Base-by-base conservation (phyloP, 1,140 invertebrate genomes). In the Laupala kohalensis region DNA sequence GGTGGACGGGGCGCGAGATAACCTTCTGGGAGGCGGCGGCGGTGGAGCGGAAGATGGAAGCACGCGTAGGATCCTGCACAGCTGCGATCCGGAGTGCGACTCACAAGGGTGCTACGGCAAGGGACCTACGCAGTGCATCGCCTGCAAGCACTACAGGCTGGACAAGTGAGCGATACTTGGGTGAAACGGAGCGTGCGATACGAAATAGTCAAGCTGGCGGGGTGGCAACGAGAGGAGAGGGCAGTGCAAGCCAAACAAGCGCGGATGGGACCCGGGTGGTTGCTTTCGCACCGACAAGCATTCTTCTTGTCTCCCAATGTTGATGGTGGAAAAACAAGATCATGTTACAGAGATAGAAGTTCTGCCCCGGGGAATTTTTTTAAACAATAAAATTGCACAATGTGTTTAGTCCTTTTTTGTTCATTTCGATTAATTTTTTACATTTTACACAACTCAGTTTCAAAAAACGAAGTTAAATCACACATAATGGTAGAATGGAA, bases 61-160 rank as follows among this genome's bases (percentile, higher is more conserved):
- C 65, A 26, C 23, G 25, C 15, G n/a, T 26, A 37, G 85, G 74
- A 86, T 91, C 68, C 83, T 90, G 72, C 87, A 91, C 75, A 86
- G 88, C 74, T 94, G 92, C 79, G 90, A 94, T 81, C 87, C 89
- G 62, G 90, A 94, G 80, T 93, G 92, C 80, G 91, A 92, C 80
- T 80, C 86, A 66, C 88, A 90, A 77, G 92, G 91, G 64, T 93
- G 92, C 79, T 93, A 92, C 77, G 91, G 90, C 72, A 88, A 88
- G 77, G 90, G 90, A 73, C 88, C 91, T 0, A 89, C 87, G 1
- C 90, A 92, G 76, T 93, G 92, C 78, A 86, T 92, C 71, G 86
- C 88, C 27, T 94, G 92, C 79, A 90, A 88, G 77, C 88, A 89
- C 75, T 92, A 91, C 76, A 84, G 89, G 29, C 83, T 93, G 68